Percentiles rank a stretch among this genome's conserved stretches.
Conservation (phyloP, 2,113 vertebrate species). For the Phaethon lepturus region DNA sequence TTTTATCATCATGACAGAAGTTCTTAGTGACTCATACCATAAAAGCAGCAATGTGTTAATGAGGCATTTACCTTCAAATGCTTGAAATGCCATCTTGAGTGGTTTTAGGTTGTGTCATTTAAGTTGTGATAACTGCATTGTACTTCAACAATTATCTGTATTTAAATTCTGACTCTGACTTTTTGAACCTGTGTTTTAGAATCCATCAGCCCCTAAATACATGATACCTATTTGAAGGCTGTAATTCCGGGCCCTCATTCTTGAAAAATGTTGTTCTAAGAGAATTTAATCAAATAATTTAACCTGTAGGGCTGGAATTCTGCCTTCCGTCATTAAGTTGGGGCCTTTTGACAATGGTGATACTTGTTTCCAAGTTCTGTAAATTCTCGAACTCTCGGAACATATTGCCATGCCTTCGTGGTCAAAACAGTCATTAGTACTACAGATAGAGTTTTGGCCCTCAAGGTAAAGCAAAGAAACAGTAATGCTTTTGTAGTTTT, state of each 20-base stretch:
- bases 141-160: conserved; percentile 20
- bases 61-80: conserved; percentile 50
- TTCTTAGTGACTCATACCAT: conserved; percentile 44
- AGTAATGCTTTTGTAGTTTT: neutral
- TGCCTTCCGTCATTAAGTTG: neutral
- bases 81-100: conserved; percentile 32
- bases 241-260: neutral
- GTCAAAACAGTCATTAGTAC: neutral
- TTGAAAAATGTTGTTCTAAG: neutral
- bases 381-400: neutral
- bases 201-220: neutral
- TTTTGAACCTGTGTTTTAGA: neutral
- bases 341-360: neutral
- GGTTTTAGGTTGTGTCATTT: neutral
- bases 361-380: neutral
- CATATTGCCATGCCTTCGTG: neutral
- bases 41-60: conserved; percentile 62
- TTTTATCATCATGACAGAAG: conserved; percentile 13
- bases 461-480: neutral
- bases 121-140: conserved; percentile 9
- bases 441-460: neutral
- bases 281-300: neutral
- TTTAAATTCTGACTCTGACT: conserved; percentile 27
- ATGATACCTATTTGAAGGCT: neutral
- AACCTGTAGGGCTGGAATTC: neutral